Evolutionary conservation across 1,140 invertebrate species (phyloP).

Genomic region (Drosophila melanica): DNA sequence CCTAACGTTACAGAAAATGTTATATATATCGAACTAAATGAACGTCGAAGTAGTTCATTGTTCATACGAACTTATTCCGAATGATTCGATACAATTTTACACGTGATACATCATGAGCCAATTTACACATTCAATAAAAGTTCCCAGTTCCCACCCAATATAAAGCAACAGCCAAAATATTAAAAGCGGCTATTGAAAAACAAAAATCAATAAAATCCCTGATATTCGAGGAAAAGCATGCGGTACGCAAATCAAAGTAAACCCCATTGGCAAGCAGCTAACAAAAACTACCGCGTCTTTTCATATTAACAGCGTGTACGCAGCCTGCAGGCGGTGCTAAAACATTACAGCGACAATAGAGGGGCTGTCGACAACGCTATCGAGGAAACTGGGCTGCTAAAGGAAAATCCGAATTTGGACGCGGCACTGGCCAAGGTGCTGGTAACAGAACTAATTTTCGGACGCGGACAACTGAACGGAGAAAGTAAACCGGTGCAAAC

Average conservation of each 20-base stretch:
- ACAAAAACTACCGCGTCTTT: slow-evolving; percentile 1
- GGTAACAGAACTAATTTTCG: slow-evolving; percentile 92
- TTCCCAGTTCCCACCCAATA: slow-evolving; percentile 91
- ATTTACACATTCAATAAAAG: slow-evolving; percentile 88
- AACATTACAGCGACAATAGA: slow-evolving; percentile 88
- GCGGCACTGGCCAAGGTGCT: slow-evolving; percentile 89
- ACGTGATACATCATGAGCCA: slow-evolving; percentile 66
- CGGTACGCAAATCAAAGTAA: slow-evolving; percentile 81
- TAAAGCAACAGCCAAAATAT: slow-evolving; percentile 86
- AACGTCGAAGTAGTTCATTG: neutral
- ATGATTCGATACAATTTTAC: slow-evolving; percentile 29
- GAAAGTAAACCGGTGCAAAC: slow-evolving; percentile 89
- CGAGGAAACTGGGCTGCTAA: slow-evolving; percentile 86
- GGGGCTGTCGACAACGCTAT: slow-evolving; percentile 88
- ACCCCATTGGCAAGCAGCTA: neutral
- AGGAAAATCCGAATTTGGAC: slow-evolving; percentile 88
- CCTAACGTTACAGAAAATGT: neutral
- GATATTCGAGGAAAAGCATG: slow-evolving; percentile 88
- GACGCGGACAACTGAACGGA: slow-evolving; percentile 88
- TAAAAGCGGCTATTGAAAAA: slow-evolving; percentile 88
- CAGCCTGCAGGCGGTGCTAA: slow-evolving; percentile 86
- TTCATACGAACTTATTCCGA: slow-evolving; percentile 20
- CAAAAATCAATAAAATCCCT: slow-evolving; percentile 89
- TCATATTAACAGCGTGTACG: slow-evolving; percentile 57
- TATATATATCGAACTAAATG: slow-evolving; percentile 19